These are phyloP conservation scores for Dicranocentrus wangi DNA, from an alignment of 2,888 invertebrate species.

Conservation along the genomic window DNA sequence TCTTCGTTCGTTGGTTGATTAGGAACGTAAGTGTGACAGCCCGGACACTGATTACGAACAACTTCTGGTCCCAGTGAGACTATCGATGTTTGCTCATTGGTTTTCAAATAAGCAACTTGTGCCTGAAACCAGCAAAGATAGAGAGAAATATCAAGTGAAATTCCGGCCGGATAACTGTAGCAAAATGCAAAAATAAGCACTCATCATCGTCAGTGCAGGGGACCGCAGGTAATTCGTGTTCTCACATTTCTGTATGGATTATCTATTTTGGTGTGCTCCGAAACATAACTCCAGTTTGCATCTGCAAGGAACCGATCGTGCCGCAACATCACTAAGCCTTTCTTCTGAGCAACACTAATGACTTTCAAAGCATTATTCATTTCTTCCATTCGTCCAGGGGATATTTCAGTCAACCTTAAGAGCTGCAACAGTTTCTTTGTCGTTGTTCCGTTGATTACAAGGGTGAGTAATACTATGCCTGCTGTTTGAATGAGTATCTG, in stretches of 20 bases:
- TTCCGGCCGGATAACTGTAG: no score
- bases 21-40: constrained; percentile 74
- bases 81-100: constrained; percentile 43
- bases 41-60: constrained; percentile 60
- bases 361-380: constrained; percentile 79
- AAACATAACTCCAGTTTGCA: constrained; percentile 80
- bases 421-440: constrained; percentile 77
- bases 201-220: no score
- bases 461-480: constrained; percentile 78
- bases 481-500: constrained; percentile 79
- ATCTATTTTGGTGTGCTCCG: constrained; percentile 78
- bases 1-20: constrained; percentile 79
- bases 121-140: not conserved
- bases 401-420: constrained; percentile 78
- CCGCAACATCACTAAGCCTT: constrained; percentile 79
- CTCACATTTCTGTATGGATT: constrained; percentile 78
- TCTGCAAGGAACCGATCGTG: constrained; percentile 81
- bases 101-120: constrained; percentile 4
- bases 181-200: no score
- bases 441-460: constrained; percentile 79
- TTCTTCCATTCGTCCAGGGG: constrained; percentile 78
- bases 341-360: constrained; percentile 76
- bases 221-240: not conserved
- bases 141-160: not conserved
- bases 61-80: constrained; percentile 49